Conservation (phyloP, 2,888 invertebrate species). For the Athalia rosae region DNA sequence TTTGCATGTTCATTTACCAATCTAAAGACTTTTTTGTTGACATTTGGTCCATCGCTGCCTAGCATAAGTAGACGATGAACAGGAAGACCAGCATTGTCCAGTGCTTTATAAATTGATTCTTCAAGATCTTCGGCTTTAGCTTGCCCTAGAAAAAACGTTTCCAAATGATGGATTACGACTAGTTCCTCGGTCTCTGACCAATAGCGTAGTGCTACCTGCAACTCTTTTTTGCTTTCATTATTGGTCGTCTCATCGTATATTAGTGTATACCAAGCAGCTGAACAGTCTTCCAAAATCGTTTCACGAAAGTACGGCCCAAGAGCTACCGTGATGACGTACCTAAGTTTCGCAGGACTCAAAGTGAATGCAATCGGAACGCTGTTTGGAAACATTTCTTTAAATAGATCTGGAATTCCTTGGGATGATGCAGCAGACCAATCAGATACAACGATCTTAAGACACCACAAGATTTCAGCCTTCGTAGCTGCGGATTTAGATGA, state of each 20-base stretch:
- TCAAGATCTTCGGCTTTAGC: constrained; percentile 11
- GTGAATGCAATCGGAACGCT: constrained; percentile 7
- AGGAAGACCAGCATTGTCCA: constrained; percentile 22
- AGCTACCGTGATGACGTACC: constrained; percentile 22
- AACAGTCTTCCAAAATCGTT: constrained; percentile 14
- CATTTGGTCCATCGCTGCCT: constrained; percentile 22
- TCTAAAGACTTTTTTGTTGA: constrained; percentile 20
- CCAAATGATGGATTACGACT: constrained; percentile 32
- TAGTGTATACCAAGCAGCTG: not conserved
- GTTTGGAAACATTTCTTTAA: constrained; percentile 25
- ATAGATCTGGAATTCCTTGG: constrained; percentile 17
- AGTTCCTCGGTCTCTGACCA: constrained; percentile 14
- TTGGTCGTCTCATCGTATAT: constrained; percentile 13
- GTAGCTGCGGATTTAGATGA: constrained; percentile 20
- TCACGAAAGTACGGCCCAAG: constrained; percentile 28
- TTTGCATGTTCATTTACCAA: constrained; percentile 18
- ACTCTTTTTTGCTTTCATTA: constrained; percentile 20
- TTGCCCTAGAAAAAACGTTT: constrained; percentile 27
- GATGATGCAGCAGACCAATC: constrained; percentile 33
- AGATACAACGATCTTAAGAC: constrained; percentile 14
- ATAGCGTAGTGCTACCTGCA: constrained; percentile 28
- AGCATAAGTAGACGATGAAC: constrained; percentile 20
- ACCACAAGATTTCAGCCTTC: constrained; percentile 15
- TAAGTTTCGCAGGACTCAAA: constrained; percentile 22
- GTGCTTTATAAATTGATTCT: constrained; percentile 23